Evolutionary conservation across 2,113 vertebrate species (phyloP).

Genomic region (Nycticorax nycticorax): DNA sequence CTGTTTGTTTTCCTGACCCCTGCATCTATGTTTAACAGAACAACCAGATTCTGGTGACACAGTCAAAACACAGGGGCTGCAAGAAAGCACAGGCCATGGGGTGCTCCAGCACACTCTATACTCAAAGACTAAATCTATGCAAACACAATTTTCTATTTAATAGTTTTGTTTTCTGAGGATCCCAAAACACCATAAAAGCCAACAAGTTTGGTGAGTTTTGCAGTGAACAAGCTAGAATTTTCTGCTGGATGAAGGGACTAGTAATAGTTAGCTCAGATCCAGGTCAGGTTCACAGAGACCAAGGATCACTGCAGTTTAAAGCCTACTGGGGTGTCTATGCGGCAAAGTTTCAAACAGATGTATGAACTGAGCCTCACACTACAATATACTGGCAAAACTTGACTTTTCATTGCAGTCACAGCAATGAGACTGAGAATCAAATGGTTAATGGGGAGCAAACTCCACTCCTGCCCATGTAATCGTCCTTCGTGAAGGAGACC

Average conservation of each 20-base stretch:
- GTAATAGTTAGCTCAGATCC: neutral
- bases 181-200: neutral
- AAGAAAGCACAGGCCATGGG: neutral
- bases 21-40: neutral
- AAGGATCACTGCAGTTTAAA: neutral
- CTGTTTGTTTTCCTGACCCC: neutral
- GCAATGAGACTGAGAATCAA: neutral
- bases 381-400: neutral
- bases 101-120: neutral
- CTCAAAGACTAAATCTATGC: neutral
- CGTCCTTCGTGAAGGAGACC: neutral
- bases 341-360: neutral
- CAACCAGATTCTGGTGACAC: neutral
- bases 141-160: neutral
- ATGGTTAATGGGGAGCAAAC: neutral
- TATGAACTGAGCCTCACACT: neutral
- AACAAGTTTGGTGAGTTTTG: neutral
- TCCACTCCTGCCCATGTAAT: neutral
- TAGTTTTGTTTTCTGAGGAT: neutral
- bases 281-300: neutral
- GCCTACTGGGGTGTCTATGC: neutral
- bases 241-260: neutral
- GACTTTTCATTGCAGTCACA: neutral
- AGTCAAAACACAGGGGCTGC: neutral
- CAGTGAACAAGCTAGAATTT: neutral